Percentiles rank a stretch among this genome's conserved stretches.
Conservation (phyloP, 1,140 invertebrate species). For the Procambarus virginalis region DNA sequence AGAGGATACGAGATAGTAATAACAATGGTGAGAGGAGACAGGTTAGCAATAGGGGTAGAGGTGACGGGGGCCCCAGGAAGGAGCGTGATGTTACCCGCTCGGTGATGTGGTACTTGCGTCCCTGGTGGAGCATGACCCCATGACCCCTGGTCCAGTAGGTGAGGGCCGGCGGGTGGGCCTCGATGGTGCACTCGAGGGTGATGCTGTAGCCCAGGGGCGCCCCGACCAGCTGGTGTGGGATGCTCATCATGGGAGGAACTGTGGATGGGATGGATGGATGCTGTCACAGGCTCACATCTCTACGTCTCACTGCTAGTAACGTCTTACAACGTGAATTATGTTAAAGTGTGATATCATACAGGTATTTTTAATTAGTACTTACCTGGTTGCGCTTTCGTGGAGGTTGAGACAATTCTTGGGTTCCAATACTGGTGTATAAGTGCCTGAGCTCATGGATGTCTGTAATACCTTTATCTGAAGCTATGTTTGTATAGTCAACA, state of each 20-base stretch:
- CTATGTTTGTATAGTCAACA: too few relatives aligned
- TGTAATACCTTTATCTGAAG: too few relatives aligned
- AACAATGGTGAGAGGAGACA: not conserved
- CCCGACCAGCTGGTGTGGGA: constrained; percentile 87
- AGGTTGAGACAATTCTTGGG: too few relatives aligned
- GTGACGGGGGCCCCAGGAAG: not conserved
- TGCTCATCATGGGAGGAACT: constrained; percentile 89
- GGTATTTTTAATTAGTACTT: too few relatives aligned
- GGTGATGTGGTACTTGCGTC: constrained; percentile 54
- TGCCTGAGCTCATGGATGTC: too few relatives aligned
- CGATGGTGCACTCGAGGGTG: constrained; percentile 80
- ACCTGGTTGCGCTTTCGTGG: too few relatives aligned
- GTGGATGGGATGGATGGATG: constrained; percentile 45
- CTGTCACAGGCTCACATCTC: too few relatives aligned
- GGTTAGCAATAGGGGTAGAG: not conserved
- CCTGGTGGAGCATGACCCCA: constrained; percentile 54
- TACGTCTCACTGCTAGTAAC: too few relatives aligned
- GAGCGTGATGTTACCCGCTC: constrained; percentile 23
- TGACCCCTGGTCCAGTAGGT: constrained; percentile 60
- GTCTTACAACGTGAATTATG: too few relatives aligned
- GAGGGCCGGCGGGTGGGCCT: constrained; percentile 60
- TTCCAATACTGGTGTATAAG: too few relatives aligned
- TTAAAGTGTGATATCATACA: too few relatives aligned
- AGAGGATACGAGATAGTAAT: not conserved
- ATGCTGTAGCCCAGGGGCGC: constrained; percentile 87